Conservation (phyloP, 2,888 invertebrate genomes). For the Orthosia gothica region DNA sequence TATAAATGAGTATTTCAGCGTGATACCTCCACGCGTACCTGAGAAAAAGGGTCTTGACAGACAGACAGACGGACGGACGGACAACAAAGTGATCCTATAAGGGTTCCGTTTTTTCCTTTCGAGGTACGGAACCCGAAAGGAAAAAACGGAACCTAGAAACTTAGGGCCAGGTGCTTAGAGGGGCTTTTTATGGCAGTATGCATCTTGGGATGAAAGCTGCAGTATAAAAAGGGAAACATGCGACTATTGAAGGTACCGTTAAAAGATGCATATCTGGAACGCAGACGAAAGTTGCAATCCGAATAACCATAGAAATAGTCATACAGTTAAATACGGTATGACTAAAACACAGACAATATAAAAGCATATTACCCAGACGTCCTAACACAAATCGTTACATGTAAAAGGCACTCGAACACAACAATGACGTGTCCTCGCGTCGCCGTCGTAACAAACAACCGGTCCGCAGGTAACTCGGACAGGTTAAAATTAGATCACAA, state of each 20-base stretch:
- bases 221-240: background rate
- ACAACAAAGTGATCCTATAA: no score
- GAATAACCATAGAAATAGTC: no score
- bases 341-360: background rate
- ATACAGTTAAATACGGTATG: background rate
- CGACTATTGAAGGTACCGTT: background rate
- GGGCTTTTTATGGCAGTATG: no score
- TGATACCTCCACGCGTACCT: no score
- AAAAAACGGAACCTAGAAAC: background rate
- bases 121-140: no score
- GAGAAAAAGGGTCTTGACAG: no score
- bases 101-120: no score
- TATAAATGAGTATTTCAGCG: no score
- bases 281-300: background rate
- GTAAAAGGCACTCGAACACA: slow-evolving; percentile 39
- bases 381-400: slow-evolving; percentile 39
- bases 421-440: slow-evolving; percentile 38
- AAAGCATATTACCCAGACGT: background rate
- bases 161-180: background rate
- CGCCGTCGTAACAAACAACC: slow-evolving; percentile 37
- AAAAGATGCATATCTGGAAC: background rate
- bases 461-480: slow-evolving; percentile 50
- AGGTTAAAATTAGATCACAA: slow-evolving; percentile 58
- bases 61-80: no score
- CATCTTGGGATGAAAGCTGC: no score